Evolutionary conservation across 1,140 invertebrate genomes (phyloP), one percentile per base, ranked within the genome.

Genomic region (Acromyrmex heyeri): DNA sequence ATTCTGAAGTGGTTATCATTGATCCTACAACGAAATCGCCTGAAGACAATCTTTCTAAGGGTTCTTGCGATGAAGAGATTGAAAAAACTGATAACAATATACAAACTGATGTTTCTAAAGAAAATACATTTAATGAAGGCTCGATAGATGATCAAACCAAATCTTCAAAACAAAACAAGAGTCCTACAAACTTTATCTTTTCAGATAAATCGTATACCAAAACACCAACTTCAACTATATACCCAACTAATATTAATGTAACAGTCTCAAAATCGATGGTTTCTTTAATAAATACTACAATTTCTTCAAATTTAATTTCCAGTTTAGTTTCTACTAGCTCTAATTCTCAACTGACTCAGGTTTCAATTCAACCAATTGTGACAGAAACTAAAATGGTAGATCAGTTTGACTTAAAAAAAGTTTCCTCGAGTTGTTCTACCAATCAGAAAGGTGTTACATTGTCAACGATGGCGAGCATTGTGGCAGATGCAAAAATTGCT

Each of bases 1-100:
- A 96, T 75, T 96, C 96, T 12, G 96, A 96, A 82, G 96, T 97
- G 8, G 96, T 97, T 0, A 95, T 97, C 3, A 96, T 97, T 0
- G 96, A 97, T 87, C 95, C 96, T 0, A 95, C 94, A 6, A 95
- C 95, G 0, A 96, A 96, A 86, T 96, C 96, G 0, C 96, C 96
- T 0, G 96, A 97, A 78, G 96, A 96, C 69, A 95, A 96, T 30
- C 96, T 96, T 59, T 95, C 96, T 0, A 97, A 96, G 7, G 96
- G 96, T 88, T 96, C 96, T 90, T 96, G 96, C 69, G 95, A 96
- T 65, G 96, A 97, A 94, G 96, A 75, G 95, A 95, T 81, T 93
- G 95, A 70, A 95, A 96, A 93, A 95, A 95, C 75, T 94, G 95
- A 88, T 73, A 91, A 8, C 91, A 95, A 72, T 95, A 89, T 77